These are phyloP conservation scores for Lypha dubia DNA, from an alignment of 2,888 invertebrate species.

Conservation along the genomic window DNA sequence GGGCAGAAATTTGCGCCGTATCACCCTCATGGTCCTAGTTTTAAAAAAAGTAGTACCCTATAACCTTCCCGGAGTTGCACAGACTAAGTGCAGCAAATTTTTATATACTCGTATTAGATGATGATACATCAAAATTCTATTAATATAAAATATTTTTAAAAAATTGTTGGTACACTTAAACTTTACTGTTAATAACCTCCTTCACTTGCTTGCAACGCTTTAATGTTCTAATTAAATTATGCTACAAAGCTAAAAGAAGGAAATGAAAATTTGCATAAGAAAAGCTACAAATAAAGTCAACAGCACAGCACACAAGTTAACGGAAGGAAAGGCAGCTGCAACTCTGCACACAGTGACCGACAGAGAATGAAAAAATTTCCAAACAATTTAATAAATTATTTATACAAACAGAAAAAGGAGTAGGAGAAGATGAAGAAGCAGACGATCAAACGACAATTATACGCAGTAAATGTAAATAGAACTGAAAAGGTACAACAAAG, in stretches of 20 bases:
- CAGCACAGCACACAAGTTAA: conserved; percentile 2
- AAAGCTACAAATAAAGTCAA: background rate
- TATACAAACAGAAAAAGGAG: conserved; percentile 12
- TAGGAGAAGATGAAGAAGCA: no score
- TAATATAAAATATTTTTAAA: no score
- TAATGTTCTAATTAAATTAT: conserved; percentile 8
- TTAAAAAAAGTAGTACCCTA: no score
- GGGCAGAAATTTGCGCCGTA: no score
- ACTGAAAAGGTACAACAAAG: background rate
- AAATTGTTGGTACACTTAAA: background rate
- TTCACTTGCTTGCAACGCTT: background rate
- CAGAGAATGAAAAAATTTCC: conserved; percentile 7
- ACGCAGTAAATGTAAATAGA: conserved; percentile 40
- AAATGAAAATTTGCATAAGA: background rate
- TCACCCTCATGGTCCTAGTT: no score
- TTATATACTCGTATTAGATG: no score
- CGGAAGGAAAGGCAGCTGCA: conserved; percentile 26
- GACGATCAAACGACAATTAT: conserved; percentile 50
- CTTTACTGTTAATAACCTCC: background rate
- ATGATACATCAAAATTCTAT: no score
- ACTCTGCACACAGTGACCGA: conserved; percentile 3
- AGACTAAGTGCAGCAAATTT: no score
- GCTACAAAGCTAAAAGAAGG: background rate
- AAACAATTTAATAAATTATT: conserved; percentile 37
- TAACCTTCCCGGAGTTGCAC: no score